A percentile compares a stretch with the other conserved stretches of the same genome.
Evolutionary conservation across 2,888 invertebrate species (phyloP).

Genomic region (Odontocerum albicorne): DNA sequence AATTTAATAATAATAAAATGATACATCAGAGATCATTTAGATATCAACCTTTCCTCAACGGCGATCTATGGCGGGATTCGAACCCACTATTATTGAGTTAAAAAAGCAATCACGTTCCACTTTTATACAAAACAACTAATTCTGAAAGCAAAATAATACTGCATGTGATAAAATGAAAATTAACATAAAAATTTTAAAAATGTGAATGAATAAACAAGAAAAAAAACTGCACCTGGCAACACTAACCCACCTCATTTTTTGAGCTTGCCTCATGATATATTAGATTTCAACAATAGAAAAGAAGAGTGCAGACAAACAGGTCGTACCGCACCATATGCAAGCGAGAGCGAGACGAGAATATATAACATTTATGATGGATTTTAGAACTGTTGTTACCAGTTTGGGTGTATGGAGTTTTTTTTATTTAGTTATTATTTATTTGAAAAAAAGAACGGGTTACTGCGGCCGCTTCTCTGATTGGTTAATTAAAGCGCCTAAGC

Average conservation of each 20-base stretch:
- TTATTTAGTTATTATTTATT: constrained; percentile 26
- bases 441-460: constrained; percentile 25
- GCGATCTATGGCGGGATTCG: too few species aligned
- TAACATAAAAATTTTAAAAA: too few species aligned
- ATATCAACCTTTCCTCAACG: too few species aligned
- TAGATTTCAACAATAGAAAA: constrained; percentile 22
- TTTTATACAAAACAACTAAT: too few species aligned
- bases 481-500: constrained; percentile 19
- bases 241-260: constrained; percentile 17
- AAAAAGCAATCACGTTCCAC: too few species aligned
- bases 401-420: constrained; percentile 12
- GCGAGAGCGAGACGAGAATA: constrained; percentile 4
- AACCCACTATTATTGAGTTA: too few species aligned
- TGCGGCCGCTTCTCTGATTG: constrained; percentile 11
- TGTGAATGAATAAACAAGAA: too few species aligned
- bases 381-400: constrained; percentile 21
- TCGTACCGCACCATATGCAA: not conserved
- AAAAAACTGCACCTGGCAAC: constrained; percentile 23
- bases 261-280: constrained; percentile 18
- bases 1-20: too few species aligned
- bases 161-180: too few species aligned
- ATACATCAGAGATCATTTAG: too few species aligned
- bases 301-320: constrained; percentile 10
- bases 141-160: too few species aligned
- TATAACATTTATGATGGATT: constrained; percentile 17